These are phyloP conservation scores for Hafferia zeledoni DNA, from an alignment of 2,797 vertebrate genomes.

Conservation along the genomic window DNA sequence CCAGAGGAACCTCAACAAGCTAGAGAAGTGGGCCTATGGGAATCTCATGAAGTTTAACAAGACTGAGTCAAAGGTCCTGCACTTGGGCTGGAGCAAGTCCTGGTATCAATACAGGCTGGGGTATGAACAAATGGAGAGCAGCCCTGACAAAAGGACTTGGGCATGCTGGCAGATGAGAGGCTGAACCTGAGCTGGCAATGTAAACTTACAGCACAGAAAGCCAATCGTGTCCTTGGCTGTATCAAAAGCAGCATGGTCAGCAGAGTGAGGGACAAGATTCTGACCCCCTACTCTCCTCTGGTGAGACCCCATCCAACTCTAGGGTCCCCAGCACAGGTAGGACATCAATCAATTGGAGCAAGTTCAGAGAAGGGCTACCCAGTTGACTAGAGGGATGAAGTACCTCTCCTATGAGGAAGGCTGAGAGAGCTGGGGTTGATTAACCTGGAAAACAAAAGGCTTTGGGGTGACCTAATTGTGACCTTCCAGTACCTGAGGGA, in stretches of 20 bases:
- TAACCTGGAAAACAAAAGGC: background rate
- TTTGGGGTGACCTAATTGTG: background rate
- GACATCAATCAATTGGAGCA: background rate
- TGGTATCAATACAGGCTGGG: background rate
- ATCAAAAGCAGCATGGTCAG: background rate
- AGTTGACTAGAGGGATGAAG: background rate
- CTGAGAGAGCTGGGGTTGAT: background rate
- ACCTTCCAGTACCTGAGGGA: background rate
- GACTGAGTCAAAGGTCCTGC: background rate
- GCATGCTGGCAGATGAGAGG: background rate
- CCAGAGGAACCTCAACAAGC: background rate
- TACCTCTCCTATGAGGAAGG: background rate
- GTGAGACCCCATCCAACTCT: background rate
- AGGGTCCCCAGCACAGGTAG: background rate
- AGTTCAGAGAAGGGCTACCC: background rate
- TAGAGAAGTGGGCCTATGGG: background rate
- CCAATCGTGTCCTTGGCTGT: background rate
- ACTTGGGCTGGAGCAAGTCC: background rate
- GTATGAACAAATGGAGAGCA: accelerated
- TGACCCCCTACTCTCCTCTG: background rate
- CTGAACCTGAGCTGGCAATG: background rate
- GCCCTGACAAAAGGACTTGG: accelerated
- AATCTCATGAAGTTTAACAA: background rate
- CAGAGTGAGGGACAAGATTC: background rate
- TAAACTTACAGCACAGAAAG: accelerated